Base-by-base conservation (phyloP, 2,797 vertebrate species). In the Sebastes diploproa region DNA sequence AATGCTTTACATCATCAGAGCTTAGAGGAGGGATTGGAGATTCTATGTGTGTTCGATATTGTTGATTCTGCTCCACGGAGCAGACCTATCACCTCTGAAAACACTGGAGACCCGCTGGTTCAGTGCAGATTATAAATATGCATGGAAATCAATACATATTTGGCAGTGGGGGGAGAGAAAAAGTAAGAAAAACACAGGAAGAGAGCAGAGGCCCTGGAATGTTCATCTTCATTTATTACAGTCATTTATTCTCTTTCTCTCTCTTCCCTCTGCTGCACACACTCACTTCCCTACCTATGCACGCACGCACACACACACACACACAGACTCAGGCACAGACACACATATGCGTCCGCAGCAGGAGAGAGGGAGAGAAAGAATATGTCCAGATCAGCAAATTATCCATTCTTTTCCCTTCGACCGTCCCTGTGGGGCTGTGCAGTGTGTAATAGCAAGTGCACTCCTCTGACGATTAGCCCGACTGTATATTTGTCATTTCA, bases 81-180 rank as follows among this genome's bases (percentile, higher is more conserved):
- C 64, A 83, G 83, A 82, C 85, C 82, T 78, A 89, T 91, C 88
- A 91, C 87, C 91, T 92, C 72, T 90, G 88, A 94, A 95, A 92
- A 91, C 91, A 92, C 88, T 78, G 61, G 90, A 87, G 90, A 93
- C 88, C 85, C 71, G 81, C 61, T 75, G 79, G 78, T 88, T 90
- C 88, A 89, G 78, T 78, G 75, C 63, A 85, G 83, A 90, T 92
- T 92, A 91, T 94, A 94, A 95, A 95, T 95, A 94, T 95, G 91
- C 92, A 95, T 92, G 84, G 76, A 80, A 94, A 95, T 95, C 95
- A 92, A 95, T 95, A 94, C 38, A 91, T 89, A 91, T 92, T 93
- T 94, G 87, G 94, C 85, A 91, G 88, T 83, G 61, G 84, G 81
- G 82, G 82, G 82, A 86, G 77, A 87, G 85, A 88, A 89, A 83